phyloP scores from a whole-genome alignment of 1,140 invertebrate species.

The Euglossa dilemma region DNA sequence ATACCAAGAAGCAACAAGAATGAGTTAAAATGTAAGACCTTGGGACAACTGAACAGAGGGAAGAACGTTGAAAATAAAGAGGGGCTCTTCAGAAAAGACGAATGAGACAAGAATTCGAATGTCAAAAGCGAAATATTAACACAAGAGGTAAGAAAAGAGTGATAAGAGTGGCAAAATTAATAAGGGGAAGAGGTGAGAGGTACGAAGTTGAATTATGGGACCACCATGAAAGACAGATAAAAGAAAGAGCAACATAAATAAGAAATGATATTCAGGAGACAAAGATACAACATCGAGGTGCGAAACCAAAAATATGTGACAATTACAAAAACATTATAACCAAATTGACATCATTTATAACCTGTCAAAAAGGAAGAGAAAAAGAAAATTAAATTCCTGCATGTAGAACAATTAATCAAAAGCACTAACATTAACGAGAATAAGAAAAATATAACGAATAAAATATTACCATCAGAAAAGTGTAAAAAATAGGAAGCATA shows the following conservation, averaged over 20 bases:
- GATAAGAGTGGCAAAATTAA: constrained; percentile 7
- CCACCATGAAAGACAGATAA: not conserved
- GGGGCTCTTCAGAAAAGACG: not conserved
- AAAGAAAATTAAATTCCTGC: no score
- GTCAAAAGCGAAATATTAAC: constrained; percentile 1
- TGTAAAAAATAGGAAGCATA: no score
- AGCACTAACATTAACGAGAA: no score
- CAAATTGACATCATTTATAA: no score
- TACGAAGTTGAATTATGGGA: constrained; percentile 10
- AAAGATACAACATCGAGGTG: no score
- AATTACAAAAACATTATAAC: not conserved
- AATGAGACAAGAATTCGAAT: no score
- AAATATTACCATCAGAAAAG: no score
- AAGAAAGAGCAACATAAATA: not conserved
- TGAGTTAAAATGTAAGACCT: not conserved
- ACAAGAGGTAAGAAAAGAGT: not conserved
- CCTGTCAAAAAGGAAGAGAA: no score
- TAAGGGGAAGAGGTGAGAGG: not conserved
- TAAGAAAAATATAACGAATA: no score
- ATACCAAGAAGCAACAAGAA: not conserved
- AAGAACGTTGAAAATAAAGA: not conserved
- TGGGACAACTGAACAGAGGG: not conserved
- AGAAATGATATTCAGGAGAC: not conserved
- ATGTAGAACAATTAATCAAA: no score
- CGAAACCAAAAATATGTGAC: not conserved